A percentile compares a stretch with the other conserved stretches of the same genome.
These are phyloP conservation scores for Eucidaris tribuloides DNA, from an alignment of 35 echinoderm and acorn worm genomes.

Conservation along the genomic window DNA sequence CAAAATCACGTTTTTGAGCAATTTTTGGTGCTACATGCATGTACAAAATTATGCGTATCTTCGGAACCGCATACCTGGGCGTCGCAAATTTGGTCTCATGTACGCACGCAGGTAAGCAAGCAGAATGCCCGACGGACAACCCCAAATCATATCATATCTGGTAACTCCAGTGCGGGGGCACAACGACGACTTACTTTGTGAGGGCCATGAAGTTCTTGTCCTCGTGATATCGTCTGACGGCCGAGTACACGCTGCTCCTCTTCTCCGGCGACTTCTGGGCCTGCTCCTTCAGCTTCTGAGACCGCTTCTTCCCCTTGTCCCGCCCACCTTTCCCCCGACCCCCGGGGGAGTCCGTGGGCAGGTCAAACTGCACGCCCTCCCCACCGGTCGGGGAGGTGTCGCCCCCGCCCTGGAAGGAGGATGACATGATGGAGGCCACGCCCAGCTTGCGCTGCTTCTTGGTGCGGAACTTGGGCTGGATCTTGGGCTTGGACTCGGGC, in stretches of 20 bases:
- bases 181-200: no score
- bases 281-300: constrained; percentile 87
- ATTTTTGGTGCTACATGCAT: no score
- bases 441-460: constrained; percentile 73
- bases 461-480: constrained; percentile 71
- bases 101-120: no score
- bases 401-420: background rate
- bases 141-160: no score
- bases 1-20: no score
- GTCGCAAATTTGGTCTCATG: no score
- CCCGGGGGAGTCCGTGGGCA: constrained; percentile 15
- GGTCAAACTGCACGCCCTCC: constrained; percentile 30
- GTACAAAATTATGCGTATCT: no score
- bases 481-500: constrained; percentile 26
- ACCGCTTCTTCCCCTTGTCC: constrained; percentile 66
- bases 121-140: no score
- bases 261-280: constrained; percentile 80
- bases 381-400: background rate
- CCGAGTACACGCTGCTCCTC: constrained; percentile 97
- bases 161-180: no score
- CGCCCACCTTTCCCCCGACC: constrained; percentile 13
- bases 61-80: no score
- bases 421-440: constrained; percentile 29
- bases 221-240: constrained; percentile 87
- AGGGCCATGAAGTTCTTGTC: constrained; percentile 98